A percentile compares a stretch with the other conserved stretches of the same genome.
Evolutionary conservation across 1,140 invertebrate genomes (phyloP).

Genomic region (Theocolax elegans): DNA sequence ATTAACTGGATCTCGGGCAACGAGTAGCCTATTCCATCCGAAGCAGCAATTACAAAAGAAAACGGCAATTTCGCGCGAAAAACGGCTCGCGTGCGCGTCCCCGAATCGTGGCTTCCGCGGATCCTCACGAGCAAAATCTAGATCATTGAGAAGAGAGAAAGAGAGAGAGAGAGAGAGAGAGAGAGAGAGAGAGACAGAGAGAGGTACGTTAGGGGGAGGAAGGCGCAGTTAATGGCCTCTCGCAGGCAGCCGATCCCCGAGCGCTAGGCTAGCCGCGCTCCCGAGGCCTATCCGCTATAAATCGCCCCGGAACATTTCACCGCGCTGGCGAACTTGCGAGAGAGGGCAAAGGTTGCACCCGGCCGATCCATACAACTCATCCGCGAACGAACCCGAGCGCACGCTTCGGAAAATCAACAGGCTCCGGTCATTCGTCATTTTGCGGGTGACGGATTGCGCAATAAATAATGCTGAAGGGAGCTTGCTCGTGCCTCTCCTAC

Average conservation of each 20-base stretch:
- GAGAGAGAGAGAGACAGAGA: too few species aligned
- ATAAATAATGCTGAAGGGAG: constrained; percentile 27
- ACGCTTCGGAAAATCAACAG: constrained; percentile 23
- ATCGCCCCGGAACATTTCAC: not conserved
- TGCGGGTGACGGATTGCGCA: constrained; percentile 18
- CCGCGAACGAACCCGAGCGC: not conserved
- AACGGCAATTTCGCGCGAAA: not conserved
- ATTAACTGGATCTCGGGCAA: not conserved
- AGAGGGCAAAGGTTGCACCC: constrained; percentile 8
- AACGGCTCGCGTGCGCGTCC: not conserved
- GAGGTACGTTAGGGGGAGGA: too few species aligned
- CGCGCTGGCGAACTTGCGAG: not conserved
- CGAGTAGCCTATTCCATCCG: too few species aligned
- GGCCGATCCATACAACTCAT: constrained; percentile 1
- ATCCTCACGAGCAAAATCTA: constrained; percentile 18
- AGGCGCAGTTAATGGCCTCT: too few species aligned
- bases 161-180: too few species aligned
- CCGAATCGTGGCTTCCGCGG: not conserved
- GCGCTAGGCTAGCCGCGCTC: too few species aligned
- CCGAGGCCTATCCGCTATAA: not conserved
- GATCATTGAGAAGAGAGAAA: constrained; percentile 14
- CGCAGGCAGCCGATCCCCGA: too few species aligned
- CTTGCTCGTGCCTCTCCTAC: not conserved
- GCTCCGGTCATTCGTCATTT: constrained; percentile 14
- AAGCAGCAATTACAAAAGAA: constrained; percentile 12